Conservation (phyloP, 1,140 invertebrate genomes). For the Drosophila tani region DNA sequence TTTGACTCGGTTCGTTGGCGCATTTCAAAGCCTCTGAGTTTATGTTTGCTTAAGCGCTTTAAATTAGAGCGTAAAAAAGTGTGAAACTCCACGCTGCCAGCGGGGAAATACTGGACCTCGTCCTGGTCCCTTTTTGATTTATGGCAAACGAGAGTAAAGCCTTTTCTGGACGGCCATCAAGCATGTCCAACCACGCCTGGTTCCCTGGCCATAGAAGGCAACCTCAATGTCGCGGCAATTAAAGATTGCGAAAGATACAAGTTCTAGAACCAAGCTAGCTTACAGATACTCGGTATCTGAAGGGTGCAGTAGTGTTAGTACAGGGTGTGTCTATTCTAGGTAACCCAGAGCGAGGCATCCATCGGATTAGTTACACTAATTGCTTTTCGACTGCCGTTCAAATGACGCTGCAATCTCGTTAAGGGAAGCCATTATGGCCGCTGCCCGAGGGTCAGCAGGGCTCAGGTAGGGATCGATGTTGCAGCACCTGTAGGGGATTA, state of each 20-base stretch:
- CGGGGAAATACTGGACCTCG: constrained; percentile 34
- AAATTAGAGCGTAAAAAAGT: constrained; percentile 78
- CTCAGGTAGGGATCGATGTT: constrained; percentile 56
- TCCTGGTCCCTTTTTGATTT: constrained; percentile 55
- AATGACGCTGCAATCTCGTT: constrained; percentile 75
- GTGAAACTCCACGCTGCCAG: constrained; percentile 59
- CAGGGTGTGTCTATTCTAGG: constrained; percentile 42
- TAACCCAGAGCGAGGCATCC: constrained; percentile 11
- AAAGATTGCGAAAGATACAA: constrained; percentile 63
- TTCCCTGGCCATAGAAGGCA: constrained; percentile 16
- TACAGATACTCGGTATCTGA: constrained; percentile 16
- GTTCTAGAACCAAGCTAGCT: constrained; percentile 23
- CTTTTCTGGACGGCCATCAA: constrained; percentile 56
- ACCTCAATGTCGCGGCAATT: constrained; percentile 61
- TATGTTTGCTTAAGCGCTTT: constrained; percentile 81
- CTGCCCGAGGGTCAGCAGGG: constrained; percentile 19
- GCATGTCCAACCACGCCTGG: constrained; percentile 55
- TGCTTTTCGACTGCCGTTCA: constrained; percentile 35
- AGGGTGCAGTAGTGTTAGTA: background rate
- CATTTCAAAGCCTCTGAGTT: constrained; percentile 66
- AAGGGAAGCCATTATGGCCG: constrained; percentile 53
- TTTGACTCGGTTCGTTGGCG: constrained; percentile 64
- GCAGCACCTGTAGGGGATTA: constrained; percentile 75
- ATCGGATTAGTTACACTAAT: constrained; percentile 70
- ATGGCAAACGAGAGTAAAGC: constrained; percentile 48